phyloP scores from a whole-genome alignment of 2,888 invertebrate genomes.

The Cerceris rybyensis region DNA sequence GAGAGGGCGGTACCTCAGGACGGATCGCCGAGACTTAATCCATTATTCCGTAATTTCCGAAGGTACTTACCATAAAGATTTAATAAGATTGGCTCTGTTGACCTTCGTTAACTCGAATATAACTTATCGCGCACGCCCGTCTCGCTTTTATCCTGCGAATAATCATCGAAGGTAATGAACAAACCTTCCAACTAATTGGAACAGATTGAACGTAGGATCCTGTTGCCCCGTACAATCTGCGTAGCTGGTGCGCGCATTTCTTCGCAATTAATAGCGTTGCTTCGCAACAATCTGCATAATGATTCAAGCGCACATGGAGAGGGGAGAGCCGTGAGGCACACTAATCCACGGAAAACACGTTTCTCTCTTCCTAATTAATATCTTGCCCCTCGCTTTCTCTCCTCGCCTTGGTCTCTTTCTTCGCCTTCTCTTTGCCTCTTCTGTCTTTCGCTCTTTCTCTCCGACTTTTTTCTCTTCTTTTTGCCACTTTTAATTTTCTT shows the following conservation, averaged over 20 bases:
- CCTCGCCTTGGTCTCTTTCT: constrained; percentile 20
- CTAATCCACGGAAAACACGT: constrained; percentile 45
- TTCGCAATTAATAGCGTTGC: constrained; percentile 56
- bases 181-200: constrained; percentile 56
- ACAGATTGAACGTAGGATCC: constrained; percentile 50
- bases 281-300: constrained; percentile 56
- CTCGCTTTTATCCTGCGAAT: constrained; percentile 49
- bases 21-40: background rate
- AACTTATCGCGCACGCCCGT: constrained; percentile 31
- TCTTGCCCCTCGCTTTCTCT: constrained; percentile 37
- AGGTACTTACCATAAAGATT: constrained; percentile 18
- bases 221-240: constrained; percentile 13
- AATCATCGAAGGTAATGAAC: constrained; percentile 53
- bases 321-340: constrained; percentile 20
- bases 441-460: background rate
- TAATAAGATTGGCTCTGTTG: constrained; percentile 28
- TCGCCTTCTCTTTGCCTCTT: constrained; percentile 42
- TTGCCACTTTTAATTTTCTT: background rate
- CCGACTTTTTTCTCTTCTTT: constrained; percentile 21
- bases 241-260: constrained; percentile 32
- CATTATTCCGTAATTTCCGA: background rate
- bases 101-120: constrained; percentile 43
- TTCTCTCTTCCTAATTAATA: constrained; percentile 51
- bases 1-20: background rate
- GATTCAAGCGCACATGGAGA: constrained; percentile 33